Evolutionary conservation across 2,888 invertebrate genomes (phyloP).

Genomic region (Minunthozetes semirufus): DNA sequence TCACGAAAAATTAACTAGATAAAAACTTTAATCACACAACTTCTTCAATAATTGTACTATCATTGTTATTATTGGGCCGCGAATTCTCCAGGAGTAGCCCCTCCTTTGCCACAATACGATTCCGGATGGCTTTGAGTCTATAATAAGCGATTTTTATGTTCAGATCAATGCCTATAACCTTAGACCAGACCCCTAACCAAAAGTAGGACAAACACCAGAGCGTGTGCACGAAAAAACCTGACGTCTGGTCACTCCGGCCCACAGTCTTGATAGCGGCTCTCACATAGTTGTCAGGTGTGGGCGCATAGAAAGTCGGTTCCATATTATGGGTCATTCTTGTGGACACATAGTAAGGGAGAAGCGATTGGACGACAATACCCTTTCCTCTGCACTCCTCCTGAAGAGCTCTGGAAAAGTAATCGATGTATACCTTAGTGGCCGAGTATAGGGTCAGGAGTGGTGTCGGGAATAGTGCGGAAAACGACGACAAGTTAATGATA

Average conservation of each 20-base stretch:
- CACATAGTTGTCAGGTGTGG: constrained; percentile 47
- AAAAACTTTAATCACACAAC: too few species aligned
- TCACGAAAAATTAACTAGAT: too few species aligned
- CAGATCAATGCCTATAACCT: constrained; percentile 20
- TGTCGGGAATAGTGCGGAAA: constrained; percentile 73
- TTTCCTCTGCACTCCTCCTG: constrained; percentile 47
- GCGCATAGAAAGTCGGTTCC: constrained; percentile 45
- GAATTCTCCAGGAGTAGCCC: background rate
- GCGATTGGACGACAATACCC: constrained; percentile 46
- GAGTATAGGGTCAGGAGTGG: constrained; percentile 83
- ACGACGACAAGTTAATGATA: constrained; percentile 81
- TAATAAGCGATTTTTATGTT: constrained; percentile 7
- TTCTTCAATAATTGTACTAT: too few species aligned
- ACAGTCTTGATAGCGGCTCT: constrained; percentile 47
- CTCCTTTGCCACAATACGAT: background rate
- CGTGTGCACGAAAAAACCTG: constrained; percentile 48
- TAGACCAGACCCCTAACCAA: constrained; percentile 13
- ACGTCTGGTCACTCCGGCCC: constrained; percentile 45
- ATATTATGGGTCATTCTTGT: constrained; percentile 45
- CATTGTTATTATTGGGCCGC: too few species aligned
- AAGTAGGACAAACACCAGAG: background rate
- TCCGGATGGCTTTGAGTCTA: background rate
- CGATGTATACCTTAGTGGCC: constrained; percentile 64
- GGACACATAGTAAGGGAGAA: constrained; percentile 48
- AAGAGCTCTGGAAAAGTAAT: constrained; percentile 48